Evolutionary conservation across 2,113 vertebrate species (phyloP).

Genomic region (Phylloscopus trochiloides): DNA sequence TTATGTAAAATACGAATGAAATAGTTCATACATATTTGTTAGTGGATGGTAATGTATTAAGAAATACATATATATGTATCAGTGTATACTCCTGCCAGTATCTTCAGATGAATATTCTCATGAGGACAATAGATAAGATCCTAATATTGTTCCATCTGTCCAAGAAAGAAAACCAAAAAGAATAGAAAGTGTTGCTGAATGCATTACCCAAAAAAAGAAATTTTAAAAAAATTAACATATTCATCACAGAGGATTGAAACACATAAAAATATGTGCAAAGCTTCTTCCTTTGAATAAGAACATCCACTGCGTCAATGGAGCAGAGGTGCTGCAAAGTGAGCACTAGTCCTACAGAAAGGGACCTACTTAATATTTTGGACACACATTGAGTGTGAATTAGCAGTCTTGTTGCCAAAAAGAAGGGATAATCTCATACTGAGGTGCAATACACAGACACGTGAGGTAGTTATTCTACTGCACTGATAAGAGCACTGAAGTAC

Average conservation of each 20-base stretch:
- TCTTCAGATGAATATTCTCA: background rate
- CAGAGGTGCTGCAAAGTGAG: background rate
- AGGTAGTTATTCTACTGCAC: background rate
- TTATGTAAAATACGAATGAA: background rate
- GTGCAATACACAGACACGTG: background rate
- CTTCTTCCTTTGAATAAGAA: background rate
- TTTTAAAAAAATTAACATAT: background rate
- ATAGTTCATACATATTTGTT: background rate
- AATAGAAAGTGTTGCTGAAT: background rate
- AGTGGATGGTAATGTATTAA: background rate
- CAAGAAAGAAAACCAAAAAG: background rate
- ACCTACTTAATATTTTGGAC: background rate
- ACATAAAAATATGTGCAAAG: background rate
- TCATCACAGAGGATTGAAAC: background rate
- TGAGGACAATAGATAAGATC: background rate
- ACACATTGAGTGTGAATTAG: background rate
- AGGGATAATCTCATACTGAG: background rate
- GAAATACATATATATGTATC: background rate
- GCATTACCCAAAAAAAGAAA: background rate
- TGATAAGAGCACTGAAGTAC: background rate
- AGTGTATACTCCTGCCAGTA: background rate
- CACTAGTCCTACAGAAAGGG: background rate
- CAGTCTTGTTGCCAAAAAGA: background rate
- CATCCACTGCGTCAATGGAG: background rate
- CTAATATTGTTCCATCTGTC: background rate